Evolutionary conservation across 2,113 vertebrate genomes (phyloP).

Genomic region (Eudorcas thomsonii): DNA sequence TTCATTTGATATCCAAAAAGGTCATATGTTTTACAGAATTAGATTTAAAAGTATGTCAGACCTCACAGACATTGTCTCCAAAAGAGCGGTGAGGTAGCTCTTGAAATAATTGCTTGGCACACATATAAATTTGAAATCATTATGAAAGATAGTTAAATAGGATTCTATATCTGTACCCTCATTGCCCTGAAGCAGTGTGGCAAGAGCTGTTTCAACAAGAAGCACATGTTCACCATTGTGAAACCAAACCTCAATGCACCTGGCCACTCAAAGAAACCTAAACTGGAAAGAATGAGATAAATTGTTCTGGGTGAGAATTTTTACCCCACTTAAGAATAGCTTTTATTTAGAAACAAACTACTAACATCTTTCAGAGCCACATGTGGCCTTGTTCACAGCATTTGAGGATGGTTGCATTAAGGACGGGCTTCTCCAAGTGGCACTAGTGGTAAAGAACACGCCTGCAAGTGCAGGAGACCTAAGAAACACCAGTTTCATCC

Average conservation of each 20-base stretch:
- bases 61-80: not conserved
- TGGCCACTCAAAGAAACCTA: not conserved
- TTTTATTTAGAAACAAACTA: not conserved
- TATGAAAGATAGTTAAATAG: not conserved
- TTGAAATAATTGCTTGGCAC: not conserved
- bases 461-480: not conserved
- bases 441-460: not conserved
- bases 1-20: not conserved
- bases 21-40: not conserved
- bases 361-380: not conserved
- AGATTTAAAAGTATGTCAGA: not conserved
- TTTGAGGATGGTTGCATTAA: not conserved
- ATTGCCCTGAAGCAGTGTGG: not conserved
- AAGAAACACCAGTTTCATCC: not conserved
- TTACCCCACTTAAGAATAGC: not conserved
- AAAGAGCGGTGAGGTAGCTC: not conserved
- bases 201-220: slow-evolving; percentile 13
- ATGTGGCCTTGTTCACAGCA: not conserved
- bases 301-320: not conserved
- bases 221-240: not conserved
- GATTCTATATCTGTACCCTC: not conserved
- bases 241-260: not conserved
- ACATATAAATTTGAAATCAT: not conserved
- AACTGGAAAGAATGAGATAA: not conserved
- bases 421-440: not conserved